phyloP scores from a whole-genome alignment of 2,797 vertebrate genomes.

The Sciurus carolinensis region DNA sequence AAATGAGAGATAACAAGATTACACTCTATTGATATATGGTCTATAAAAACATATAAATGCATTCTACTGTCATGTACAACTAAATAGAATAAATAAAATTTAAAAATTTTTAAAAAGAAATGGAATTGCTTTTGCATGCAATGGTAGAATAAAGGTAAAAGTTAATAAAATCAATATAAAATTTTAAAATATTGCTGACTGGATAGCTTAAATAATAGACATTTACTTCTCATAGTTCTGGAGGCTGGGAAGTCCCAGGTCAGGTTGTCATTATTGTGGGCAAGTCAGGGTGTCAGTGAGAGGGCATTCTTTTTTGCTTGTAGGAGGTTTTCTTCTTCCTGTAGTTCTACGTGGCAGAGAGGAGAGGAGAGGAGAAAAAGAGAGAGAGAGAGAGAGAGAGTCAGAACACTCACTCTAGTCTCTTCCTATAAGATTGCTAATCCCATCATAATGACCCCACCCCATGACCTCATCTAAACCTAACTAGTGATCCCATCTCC shows the following conservation, averaged over 20 bases:
- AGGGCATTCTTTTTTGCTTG: neutral
- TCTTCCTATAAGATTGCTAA: neutral
- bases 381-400: neutral
- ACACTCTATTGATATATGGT: no score
- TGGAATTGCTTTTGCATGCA: no score
- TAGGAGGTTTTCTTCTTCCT: neutral
- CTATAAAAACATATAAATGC: no score
- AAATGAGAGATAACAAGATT: no score
- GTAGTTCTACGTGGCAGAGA: neutral
- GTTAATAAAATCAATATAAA: no score
- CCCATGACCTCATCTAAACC: neutral
- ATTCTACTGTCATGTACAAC: no score
- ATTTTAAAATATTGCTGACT: neutral
- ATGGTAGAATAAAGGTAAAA: no score
- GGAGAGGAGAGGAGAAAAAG: neutral
- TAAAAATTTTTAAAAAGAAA: no score
- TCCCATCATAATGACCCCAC: neutral
- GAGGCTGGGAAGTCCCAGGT: neutral
- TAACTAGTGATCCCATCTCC: neutral
- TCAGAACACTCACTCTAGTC: neutral
- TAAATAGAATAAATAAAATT: no score
- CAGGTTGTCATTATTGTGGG: neutral
- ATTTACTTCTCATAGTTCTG: neutral
- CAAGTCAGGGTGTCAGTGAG: neutral
- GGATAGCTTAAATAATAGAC: neutral